Base-by-base conservation (phyloP, 2,113 vertebrate species). In the Oplegnathus fasciatus region DNA sequence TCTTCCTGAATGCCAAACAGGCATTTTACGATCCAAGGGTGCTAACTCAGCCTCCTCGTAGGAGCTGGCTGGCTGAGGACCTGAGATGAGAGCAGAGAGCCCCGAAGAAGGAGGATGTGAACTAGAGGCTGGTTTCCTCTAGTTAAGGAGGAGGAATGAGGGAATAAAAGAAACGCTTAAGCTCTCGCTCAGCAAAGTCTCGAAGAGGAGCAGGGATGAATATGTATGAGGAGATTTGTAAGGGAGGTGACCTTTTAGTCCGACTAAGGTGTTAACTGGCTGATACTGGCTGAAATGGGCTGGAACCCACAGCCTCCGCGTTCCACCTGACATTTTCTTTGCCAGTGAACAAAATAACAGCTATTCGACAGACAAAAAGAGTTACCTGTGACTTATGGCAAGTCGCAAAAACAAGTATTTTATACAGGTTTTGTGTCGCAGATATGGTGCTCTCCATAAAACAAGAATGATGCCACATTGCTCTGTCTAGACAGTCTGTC, bases 201-300 rank as follows among this genome's bases (percentile, higher is more conserved):
- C 24, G 30, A 85, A 78, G 68, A 83, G 52, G n/a, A 71, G 60
- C 52, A 6, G 32, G 71, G 37, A 85, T 89, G 88, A 93, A 93
- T 90, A 92, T 90, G 79, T 79, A 93, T 91, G 86, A 93, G 46
- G 50, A 64, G 82, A 87, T 92, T 83, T 86, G 88, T 84, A 58
- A 77, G 50, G 75, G 65, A 86, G 67, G 75, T 93, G 91, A 93
- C 89, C 93, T 94, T 94, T 94, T 83, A 82, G 84, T 69, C 60
- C 5, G 32, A 80, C 72, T 80, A 65, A 87, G 91, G 85, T 88
- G 87, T 86, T 84, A 91, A 93, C 80, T 75, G 83, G 80, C 78
- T 85, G 79, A 88, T 75, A 79, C 61, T 62, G 70, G 58, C 74
- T 88, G 37, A 79, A 83, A 82, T 80, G 68, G 83, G 67, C 72